phyloP scores from a whole-genome alignment of 2,888 invertebrate genomes.

The Platycheirus albimanus region DNA sequence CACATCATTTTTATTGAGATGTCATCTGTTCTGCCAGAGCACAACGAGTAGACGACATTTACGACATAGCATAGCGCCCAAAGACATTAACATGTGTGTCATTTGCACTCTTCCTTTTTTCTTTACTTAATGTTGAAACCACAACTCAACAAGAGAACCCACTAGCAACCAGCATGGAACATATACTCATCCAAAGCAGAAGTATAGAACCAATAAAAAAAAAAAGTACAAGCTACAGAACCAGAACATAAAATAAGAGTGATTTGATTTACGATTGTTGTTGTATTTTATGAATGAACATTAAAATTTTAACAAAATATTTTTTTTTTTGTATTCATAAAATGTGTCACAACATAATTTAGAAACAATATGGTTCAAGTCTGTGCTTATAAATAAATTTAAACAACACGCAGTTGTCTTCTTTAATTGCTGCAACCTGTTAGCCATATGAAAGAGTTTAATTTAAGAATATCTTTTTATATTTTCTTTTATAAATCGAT shows the following conservation, averaged over 20 bases:
- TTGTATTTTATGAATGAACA: conserved; percentile 70
- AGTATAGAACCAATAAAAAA: conserved; percentile 66
- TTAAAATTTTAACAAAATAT: conserved; percentile 47
- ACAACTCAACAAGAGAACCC: conserved; percentile 73
- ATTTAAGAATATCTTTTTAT: neutral
- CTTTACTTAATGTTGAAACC: conserved; percentile 42
- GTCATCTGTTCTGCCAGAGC: conserved; percentile 59
- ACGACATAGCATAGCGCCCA: conserved; percentile 56
- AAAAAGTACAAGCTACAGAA: conserved; percentile 39
- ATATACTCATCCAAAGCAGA: conserved; percentile 47
- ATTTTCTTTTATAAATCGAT: neutral
- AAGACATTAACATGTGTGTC: conserved; percentile 72
- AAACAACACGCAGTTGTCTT: neutral
- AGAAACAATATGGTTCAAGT: conserved; percentile 25
- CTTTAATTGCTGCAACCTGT: conserved; percentile 47
- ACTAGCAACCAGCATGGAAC: conserved; percentile 46
- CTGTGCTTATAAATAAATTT: conserved; percentile 5
- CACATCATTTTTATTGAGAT: conserved; percentile 65
- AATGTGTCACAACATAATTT: conserved; percentile 39
- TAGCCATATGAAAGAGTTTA: conserved; percentile 47
- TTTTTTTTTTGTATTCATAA: conserved; percentile 1
- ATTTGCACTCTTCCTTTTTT: conserved; percentile 58
- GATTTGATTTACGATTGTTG: conserved; percentile 70
- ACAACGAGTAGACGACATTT: conserved; percentile 69
- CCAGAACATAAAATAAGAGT: conserved; percentile 42